Evolutionary conservation across 2,797 vertebrate genomes (phyloP), one percentile per base, ranked within the genome.

Genomic region (Thunnus albacares): DNA sequence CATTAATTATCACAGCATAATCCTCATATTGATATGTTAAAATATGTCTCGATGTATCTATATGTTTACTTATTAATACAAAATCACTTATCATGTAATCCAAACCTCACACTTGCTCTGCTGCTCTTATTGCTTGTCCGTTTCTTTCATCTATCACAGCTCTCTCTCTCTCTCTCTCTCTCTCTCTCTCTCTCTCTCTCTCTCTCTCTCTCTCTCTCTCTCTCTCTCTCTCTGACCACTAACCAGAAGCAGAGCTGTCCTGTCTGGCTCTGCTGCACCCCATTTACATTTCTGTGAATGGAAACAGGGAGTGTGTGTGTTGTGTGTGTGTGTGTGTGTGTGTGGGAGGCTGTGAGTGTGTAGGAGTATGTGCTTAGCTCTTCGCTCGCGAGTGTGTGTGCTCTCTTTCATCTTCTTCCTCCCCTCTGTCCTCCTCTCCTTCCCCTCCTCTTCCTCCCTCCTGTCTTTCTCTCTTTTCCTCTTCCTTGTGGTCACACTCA

Each of bases 221-320:
- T 66, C 41, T 24, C 5, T 15, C 14, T 55, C 60, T 65, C 68
- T 47, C 76, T 70, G 76, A 57, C 78, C 78, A 14, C 87, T 80
- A 86, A 87, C 61, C 81, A 85, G 83, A 60, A 88, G 72, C 87
- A 86, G 88, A 77, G 72, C 69, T 68, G 66, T 65, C 64, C 79
- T 55, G 87, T 89, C 88, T 89, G 86, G 84, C 85, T 87, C 87
- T 35, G 77, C 85, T 82, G 38, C 75, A 77, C 53, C 59, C 56
- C 79, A 87, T 89, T 85, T 89, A 79, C 85, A 89, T 89, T 87
- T 89, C 82, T 89, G 80, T 91, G 90, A 91, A 91, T 91, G 88
- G 87, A 87, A 83, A 82, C 83, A 64, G 66, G 59, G 79, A 56
- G 73, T n/a, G n/a, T n/a, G 57, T 58, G 52, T 11, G 70, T 67